Percentiles rank a stretch among this genome's conserved stretches.
Conservation (phyloP, 2,113 vertebrate genomes). For the Pygathrix nemaeus region DNA sequence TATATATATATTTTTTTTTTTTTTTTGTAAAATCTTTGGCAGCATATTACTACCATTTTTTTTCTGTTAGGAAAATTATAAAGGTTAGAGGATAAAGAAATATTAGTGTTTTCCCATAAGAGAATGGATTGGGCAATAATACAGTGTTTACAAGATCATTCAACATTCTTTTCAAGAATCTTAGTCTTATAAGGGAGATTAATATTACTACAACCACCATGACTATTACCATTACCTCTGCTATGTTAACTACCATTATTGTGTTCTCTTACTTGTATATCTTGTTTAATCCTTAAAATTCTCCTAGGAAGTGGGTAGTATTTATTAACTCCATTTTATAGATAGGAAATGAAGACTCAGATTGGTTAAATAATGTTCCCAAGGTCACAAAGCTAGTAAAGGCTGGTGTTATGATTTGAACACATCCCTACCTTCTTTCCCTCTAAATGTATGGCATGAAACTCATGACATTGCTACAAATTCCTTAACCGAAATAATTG, state of each 20-base stretch:
- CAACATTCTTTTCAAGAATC: background rate
- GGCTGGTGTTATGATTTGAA: background rate
- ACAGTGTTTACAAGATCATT: background rate
- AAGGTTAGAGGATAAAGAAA: background rate
- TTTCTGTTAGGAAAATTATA: conserved; percentile 38
- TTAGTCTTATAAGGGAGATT: background rate
- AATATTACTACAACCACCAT: background rate
- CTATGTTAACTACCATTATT: background rate
- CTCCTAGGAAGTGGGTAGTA: background rate
- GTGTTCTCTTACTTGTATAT: background rate
- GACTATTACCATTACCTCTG: background rate
- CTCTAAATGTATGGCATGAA: background rate
- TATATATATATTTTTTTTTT: too few relatives aligned
- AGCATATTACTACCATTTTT: background rate
- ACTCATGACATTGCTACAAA: background rate
- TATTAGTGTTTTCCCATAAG: background rate
- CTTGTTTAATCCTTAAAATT: conserved; percentile 31
- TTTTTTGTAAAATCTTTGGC: background rate
- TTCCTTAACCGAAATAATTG: background rate
- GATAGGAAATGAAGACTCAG: background rate
- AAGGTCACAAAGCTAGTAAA: background rate
- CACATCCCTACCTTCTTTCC: background rate
- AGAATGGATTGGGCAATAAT: background rate
- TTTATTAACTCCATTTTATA: background rate
- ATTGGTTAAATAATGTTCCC: background rate